Percentiles rank a stretch among this genome's conserved stretches.
phyloP scores from a whole-genome alignment of 2,113 vertebrate genomes.

The Leucopsar rothschildi region DNA sequence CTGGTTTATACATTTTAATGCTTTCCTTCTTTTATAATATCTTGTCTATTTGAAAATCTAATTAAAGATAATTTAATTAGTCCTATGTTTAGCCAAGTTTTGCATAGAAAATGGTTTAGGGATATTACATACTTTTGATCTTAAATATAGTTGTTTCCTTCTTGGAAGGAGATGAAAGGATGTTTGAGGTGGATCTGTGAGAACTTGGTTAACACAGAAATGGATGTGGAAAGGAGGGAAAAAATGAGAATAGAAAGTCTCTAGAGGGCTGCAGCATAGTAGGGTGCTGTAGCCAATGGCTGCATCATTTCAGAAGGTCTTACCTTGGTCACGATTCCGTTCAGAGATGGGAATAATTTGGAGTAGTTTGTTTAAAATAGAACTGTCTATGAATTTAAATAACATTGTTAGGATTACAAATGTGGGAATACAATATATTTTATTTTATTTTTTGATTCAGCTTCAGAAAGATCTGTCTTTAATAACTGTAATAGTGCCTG shows the following conservation, averaged over 20 bases:
- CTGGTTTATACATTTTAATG: neutral
- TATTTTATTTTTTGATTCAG: neutral
- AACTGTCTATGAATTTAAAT: neutral
- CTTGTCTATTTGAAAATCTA: conserved; percentile 43
- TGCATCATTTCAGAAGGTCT: neutral
- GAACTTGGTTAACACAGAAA: neutral
- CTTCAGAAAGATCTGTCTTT: neutral
- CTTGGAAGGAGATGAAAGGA: conserved; percentile 42
- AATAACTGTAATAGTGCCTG: neutral
- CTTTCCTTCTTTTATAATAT: neutral
- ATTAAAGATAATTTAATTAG: conserved; percentile 46
- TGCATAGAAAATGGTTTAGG: conserved; percentile 21
- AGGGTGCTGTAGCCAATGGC: neutral
- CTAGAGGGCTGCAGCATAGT: neutral
- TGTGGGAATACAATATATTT: neutral
- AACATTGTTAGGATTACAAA: neutral
- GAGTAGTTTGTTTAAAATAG: neutral
- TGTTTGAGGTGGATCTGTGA: conserved; percentile 21
- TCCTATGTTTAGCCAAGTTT: conserved; percentile 46
- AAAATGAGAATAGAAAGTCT: neutral
- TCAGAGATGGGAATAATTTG: neutral
- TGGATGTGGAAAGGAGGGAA: neutral
- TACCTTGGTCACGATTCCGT: neutral
- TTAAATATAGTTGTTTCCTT: conserved; percentile 29
- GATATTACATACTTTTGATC: neutral